A percentile compares a stretch with the other conserved stretches of the same genome.
Conservation (phyloP, 92 coral and sea anemone species). For the Nematostella vectensis region DNA sequence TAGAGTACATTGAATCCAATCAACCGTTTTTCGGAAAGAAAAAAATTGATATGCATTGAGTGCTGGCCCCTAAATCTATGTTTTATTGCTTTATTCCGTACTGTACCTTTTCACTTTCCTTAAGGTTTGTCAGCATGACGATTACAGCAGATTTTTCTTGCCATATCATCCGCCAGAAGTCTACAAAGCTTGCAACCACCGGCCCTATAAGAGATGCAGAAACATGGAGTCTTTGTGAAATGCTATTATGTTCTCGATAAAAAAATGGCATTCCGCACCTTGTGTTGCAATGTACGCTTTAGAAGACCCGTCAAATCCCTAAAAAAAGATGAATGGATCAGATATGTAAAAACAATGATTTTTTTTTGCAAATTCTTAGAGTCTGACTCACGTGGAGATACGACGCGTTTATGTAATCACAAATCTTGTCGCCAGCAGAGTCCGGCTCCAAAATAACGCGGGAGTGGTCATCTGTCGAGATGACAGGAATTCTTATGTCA, state of each 20-base stretch:
- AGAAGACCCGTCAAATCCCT: constrained; percentile 56
- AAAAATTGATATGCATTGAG: no score
- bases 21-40: no score
- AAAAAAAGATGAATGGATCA: not conserved
- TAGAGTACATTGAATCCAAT: no score
- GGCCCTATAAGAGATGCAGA: constrained; percentile 26
- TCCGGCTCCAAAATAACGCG: constrained; percentile 48
- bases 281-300: constrained; percentile 71
- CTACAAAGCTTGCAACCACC: constrained; percentile 34
- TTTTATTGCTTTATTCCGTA: not conserved
- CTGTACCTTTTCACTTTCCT: constrained; percentile 66
- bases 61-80: no score
- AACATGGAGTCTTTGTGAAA: no score
- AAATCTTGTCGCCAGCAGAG: constrained; percentile 26
- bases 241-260: not conserved
- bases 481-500: no score
- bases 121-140: constrained; percentile 81
- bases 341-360: not conserved
- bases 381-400: constrained; percentile 53
- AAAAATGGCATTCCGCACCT: constrained; percentile 37
- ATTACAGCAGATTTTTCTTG: constrained; percentile 47
- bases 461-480: constrained; percentile 88
- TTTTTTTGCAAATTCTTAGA: not conserved
- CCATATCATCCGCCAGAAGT: constrained; percentile 94
- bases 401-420: constrained; percentile 83